Evolutionary conservation across 2,888 invertebrate genomes (phyloP).

Genomic region (Gerosis bhagava): DNA sequence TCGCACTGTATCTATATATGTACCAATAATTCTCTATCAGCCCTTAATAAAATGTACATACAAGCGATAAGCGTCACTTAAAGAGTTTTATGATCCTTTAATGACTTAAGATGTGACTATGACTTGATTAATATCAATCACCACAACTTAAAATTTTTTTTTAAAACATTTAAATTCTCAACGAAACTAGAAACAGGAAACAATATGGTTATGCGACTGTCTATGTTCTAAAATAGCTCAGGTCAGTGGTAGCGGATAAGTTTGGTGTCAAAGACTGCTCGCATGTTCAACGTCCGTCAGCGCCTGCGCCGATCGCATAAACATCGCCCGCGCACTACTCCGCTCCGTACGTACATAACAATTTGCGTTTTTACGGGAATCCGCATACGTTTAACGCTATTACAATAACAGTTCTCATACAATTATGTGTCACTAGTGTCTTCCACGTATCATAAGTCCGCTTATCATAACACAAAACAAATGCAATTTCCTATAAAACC

Average conservation of each 20-base stretch:
- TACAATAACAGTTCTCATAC: too few relatives aligned
- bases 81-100: too few relatives aligned
- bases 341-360: slow-evolving; percentile 39
- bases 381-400: slow-evolving; percentile 33
- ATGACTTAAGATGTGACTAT: too few relatives aligned
- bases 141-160: too few relatives aligned
- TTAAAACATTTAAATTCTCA: too few relatives aligned
- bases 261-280: slow-evolving; percentile 69
- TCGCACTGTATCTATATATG: too few relatives aligned
- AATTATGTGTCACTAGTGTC: too few relatives aligned
- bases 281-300: slow-evolving; percentile 67
- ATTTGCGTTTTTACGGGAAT: slow-evolving; percentile 65
- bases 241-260: slow-evolving; percentile 49
- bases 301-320: slow-evolving; percentile 63
- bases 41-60: too few relatives aligned
- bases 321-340: slow-evolving; percentile 48
- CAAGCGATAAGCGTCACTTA: too few relatives aligned
- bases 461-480: slow-evolving; percentile 6
- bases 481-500: neutral
- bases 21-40: too few relatives aligned
- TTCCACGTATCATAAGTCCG: slow-evolving; percentile 7
- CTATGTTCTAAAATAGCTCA: slow-evolving; percentile 53
- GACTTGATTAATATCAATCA: too few relatives aligned
- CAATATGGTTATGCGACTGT: slow-evolving; percentile 41
- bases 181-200: too few relatives aligned